Evolutionary conservation across 2,888 invertebrate genomes (phyloP).

Genomic region (Macrosiphum euphorbiae): DNA sequence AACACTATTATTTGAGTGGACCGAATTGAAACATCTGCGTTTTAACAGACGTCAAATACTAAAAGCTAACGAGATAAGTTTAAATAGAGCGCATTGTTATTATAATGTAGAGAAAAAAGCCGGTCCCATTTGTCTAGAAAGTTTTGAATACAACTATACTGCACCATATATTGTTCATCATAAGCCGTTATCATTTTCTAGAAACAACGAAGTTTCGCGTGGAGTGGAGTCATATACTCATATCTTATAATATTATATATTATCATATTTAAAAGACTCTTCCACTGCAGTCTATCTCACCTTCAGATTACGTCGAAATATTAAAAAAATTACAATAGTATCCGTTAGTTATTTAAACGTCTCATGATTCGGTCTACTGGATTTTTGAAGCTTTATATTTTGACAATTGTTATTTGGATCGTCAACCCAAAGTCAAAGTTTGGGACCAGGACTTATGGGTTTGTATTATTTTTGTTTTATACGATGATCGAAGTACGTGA

Average conservation of each 20-base stretch:
- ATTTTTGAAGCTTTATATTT: not conserved
- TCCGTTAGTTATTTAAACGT: not conserved
- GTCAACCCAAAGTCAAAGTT: not conserved
- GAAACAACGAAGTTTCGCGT: not conserved
- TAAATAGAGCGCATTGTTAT: constrained; percentile 10
- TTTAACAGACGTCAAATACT: constrained; percentile 29
- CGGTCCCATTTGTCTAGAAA: constrained; percentile 43
- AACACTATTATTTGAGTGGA: not conserved
- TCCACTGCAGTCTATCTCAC: not conserved
- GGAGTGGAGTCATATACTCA: not conserved
- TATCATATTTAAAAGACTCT: not conserved
- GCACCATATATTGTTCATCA: constrained; percentile 7
- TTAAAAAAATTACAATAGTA: not conserved
- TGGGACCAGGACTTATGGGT: not conserved
- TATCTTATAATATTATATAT: not conserved
- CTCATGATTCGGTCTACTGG: not conserved
- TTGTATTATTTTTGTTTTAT: not conserved
- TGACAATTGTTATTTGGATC: not conserved
- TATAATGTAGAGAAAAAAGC: constrained; percentile 1
- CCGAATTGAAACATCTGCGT: constrained; percentile 37
- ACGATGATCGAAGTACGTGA: no score
- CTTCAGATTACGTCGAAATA: not conserved
- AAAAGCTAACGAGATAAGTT: constrained; percentile 60
- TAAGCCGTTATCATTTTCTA: constrained; percentile 11
- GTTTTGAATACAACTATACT: constrained; percentile 24